Evolutionary conservation across 2,888 invertebrate genomes (phyloP), one percentile per base, ranked within the genome.

Genomic region (Mechanitis messenoides): DNA sequence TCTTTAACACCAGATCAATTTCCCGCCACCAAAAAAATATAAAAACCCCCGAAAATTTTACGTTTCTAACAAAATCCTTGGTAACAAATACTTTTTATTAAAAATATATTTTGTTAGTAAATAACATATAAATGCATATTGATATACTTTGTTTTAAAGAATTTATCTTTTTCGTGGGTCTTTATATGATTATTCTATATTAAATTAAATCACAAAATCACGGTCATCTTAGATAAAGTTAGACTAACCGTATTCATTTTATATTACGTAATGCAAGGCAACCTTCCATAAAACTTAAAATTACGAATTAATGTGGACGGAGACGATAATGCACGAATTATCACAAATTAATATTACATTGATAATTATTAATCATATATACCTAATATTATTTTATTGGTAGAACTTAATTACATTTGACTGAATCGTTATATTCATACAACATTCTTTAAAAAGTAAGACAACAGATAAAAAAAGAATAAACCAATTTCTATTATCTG

Each of bases 181-280:
- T 46, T 53, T 55, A 38, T n/a, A 50, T 50, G 31, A 50, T 31
- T 31, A 50, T 50, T 50, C 9, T 31, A 50, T 50, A 50, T 50
- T 50, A 63, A 57, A 45, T 55, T 59, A 58, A 63, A 61, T 61
- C 63, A 60, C 63, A 64, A 62, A 55, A 54, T 56, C 28, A 47
- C 47, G 56, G 38, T 31, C 7, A 50, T 55, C 35, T 53, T 55
- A 47, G 46, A 56, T 38, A 60, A 55, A 38, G 33, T 54, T 55
- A 47, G 35, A 38, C 31, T 53, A 57, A 57, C 58, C 56, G 55
- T 62, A 64, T 53, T 60, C 33, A 58, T 53, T 58, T 63, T 56
- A 80, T 81, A 74, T 81, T 81, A 89, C 89, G 89, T 89, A 85
- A 81, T 72, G 81, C 77, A 87, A 89, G 89, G 88, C 87, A 84